phyloP scores from a whole-genome alignment of 2,888 invertebrate genomes.

The Pterobdella sp. region DNA sequence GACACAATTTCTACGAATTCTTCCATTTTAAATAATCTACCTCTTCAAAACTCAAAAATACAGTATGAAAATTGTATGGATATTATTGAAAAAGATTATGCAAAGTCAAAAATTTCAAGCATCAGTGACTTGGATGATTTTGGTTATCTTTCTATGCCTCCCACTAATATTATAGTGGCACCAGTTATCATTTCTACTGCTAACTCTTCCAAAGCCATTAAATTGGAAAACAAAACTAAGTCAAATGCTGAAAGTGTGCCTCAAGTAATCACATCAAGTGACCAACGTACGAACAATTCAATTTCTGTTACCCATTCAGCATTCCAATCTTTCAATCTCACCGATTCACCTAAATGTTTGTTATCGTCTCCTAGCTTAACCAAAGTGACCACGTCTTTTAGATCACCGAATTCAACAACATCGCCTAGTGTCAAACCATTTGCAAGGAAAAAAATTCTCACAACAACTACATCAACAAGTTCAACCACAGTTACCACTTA shows the following conservation, averaged over 20 bases:
- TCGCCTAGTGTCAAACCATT: constrained; percentile 14
- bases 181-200: constrained; percentile 21
- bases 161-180: constrained; percentile 15
- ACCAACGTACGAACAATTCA: background rate
- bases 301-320: background rate
- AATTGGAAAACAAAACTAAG: background rate
- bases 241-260: background rate
- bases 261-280: background rate
- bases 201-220: background rate
- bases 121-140: constrained; percentile 50
- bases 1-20: background rate
- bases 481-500: background rate
- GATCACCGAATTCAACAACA: background rate
- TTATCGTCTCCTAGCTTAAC: background rate
- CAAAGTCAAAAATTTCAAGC: constrained; percentile 38
- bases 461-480: background rate
- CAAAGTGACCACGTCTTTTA: background rate
- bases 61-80: constrained; percentile 17
- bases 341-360: background rate
- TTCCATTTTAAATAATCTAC: background rate
- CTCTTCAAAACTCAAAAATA: constrained; percentile 20
- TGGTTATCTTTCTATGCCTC: constrained; percentile 41
- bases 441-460: constrained; percentile 14
- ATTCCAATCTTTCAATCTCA: background rate
- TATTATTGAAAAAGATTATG: background rate